Percentiles rank a stretch among this genome's conserved stretches.
phyloP scores from a whole-genome alignment of 1,140 invertebrate genomes.

The Rhagoletis pomonella region DNA sequence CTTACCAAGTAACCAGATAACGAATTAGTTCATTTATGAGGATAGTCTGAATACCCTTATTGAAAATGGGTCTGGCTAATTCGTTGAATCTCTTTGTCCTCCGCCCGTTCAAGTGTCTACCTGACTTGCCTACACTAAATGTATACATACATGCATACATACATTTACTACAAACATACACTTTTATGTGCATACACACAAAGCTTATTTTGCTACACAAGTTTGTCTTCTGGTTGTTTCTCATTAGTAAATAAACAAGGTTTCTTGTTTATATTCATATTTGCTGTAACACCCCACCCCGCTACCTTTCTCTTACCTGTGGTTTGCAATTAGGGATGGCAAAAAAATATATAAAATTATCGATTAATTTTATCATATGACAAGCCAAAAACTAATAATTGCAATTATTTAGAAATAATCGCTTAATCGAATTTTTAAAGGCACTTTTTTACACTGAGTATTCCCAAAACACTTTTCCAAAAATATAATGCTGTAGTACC shows the following conservation, averaged over 20 bases:
- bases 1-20: too few relatives aligned
- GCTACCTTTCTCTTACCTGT: neutral
- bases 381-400: too few relatives aligned
- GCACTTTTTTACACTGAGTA: too few relatives aligned
- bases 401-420: too few relatives aligned
- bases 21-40: too few relatives aligned
- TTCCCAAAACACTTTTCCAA: too few relatives aligned
- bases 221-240: neutral
- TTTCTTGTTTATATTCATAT: neutral
- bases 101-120: slow-evolving; percentile 32
- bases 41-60: too few relatives aligned
- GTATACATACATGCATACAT: neutral
- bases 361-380: too few relatives aligned
- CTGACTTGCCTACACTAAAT: neutral
- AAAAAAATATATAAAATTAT: too few relatives aligned
- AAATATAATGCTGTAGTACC: too few relatives aligned
- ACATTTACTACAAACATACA: neutral
- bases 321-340: neutral
- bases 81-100: neutral
- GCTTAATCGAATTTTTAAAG: too few relatives aligned
- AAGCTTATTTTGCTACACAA: neutral
- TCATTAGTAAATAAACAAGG: neutral
- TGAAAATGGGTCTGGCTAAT: too few relatives aligned
- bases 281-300: neutral
- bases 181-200: neutral